A percentile compares a stretch with the other conserved stretches of the same genome.
Conservation (phyloP, 1,140 invertebrate species). For the Neoseiulus cucumeris region DNA sequence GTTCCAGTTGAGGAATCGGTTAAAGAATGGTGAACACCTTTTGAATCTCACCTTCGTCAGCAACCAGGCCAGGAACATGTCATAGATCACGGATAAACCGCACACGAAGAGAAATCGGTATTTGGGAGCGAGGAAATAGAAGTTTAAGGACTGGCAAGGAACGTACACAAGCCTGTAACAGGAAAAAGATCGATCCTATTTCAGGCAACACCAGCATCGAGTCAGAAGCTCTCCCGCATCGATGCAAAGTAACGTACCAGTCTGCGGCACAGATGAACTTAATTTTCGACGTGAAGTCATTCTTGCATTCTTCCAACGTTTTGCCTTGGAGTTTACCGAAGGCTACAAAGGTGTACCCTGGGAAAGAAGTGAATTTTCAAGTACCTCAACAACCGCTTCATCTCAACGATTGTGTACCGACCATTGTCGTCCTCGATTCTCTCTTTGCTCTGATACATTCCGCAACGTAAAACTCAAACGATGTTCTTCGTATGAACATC, state of each 20-base stretch:
- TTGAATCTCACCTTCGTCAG: not conserved
- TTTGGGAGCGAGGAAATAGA: conserved; percentile 45
- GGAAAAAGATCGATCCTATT: conserved; percentile 14
- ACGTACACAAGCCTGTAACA: conserved; percentile 43
- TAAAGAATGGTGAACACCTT: no score
- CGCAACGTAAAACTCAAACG: no score
- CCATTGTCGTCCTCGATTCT: no score
- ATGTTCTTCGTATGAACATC: no score
- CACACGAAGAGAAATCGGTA: conserved; percentile 63
- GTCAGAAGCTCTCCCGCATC: not conserved
- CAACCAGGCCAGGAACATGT: conserved; percentile 47
- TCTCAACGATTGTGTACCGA: no score
- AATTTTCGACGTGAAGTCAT: conserved; percentile 23
- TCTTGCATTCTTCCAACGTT: conserved; percentile 41
- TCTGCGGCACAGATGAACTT: conserved; percentile 20
- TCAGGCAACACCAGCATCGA: not conserved
- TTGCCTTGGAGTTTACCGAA: conserved; percentile 42
- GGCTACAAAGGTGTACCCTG: conserved; percentile 19
- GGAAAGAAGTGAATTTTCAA: not conserved
- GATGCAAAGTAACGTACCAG: conserved; percentile 12
- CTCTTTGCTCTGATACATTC: no score
- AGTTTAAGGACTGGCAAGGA: conserved; percentile 57
- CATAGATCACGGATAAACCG: conserved; percentile 49
- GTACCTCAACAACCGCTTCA: no score
- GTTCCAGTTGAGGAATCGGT: no score